Evolutionary conservation across 2,797 vertebrate genomes (phyloP), one percentile per base, ranked within the genome.

Genomic region (Myotis vivesi): DNA sequence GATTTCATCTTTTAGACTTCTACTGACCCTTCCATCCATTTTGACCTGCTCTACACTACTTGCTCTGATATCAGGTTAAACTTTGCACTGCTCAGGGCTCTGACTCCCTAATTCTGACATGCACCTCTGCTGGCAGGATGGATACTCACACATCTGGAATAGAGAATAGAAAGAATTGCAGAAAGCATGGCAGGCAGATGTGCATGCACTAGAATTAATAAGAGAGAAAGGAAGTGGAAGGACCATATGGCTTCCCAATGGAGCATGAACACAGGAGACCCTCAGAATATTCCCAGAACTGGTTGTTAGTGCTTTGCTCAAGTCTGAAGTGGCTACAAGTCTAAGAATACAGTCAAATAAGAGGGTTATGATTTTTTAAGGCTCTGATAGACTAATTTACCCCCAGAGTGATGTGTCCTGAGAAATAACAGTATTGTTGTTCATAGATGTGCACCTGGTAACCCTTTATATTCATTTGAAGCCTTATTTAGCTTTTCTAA

Each of bases 401-500:
- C 4, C 4, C 0, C n/a, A 53, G 33, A 91, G 30, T 83, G 46
- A 59, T 59, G 15, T 51, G 30, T 20, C 41, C 41, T 69, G 20
- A 41, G 55, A 92, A 94, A 88, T 90, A 38, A 15, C 22, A 59
- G 20, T 66, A n/a, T 51, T 55, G 25, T 55, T 72, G 13, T 55
- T 91, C 51, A 64, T 53, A 71, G 19, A 89, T 82, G 76, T 68
- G 69, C 84, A 93, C 69, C 59, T 72, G 38, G 64, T 53, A 89
- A 91, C 71, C 38, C 44, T 90, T 83, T 46, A 41, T 89, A 81
- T 82, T 75, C 57, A 82, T 80, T 91, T 51, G 53, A 89, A 94
- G 49, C 17, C 44, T 90, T 90, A 94, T 93, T 95, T 89, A 85
- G 53, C 57, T 90, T 83, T 86, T 41, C 41, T 62, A 88, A 90